Evolutionary conservation across 1,140 invertebrate species (phyloP).

Genomic region (Helicoverpa zea): DNA sequence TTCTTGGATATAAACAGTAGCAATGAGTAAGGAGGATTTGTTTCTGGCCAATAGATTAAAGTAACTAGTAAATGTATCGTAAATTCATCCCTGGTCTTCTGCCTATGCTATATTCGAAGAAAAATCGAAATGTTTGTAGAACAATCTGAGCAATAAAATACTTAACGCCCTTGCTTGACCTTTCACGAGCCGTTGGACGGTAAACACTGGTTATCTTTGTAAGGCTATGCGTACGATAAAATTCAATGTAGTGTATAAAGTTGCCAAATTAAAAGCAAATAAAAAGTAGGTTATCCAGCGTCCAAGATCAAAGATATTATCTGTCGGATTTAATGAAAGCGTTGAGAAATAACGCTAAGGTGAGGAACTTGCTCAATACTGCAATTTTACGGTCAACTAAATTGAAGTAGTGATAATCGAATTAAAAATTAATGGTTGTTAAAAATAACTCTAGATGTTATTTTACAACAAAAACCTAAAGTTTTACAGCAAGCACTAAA

Average conservation of each 20-base stretch:
- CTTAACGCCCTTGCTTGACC: too few species aligned
- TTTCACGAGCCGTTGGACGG: background rate
- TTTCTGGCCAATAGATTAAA: too few species aligned
- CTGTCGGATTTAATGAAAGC: slow-evolving; percentile 26
- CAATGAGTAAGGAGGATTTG: too few species aligned
- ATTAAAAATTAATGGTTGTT: background rate
- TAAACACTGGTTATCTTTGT: background rate
- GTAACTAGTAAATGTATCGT: too few species aligned
- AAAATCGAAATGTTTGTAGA: too few species aligned
- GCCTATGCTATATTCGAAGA: too few species aligned
- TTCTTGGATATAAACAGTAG: too few species aligned
- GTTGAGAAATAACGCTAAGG: slow-evolving; percentile 20
- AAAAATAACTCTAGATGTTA: background rate
- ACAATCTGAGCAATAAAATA: too few species aligned
- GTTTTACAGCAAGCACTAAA: background rate
- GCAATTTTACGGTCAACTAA: background rate
- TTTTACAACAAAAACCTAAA: background rate
- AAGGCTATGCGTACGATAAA: slow-evolving; percentile 1
- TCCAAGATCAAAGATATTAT: slow-evolving; percentile 23
- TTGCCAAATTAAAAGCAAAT: background rate
- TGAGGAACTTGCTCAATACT: slow-evolving; percentile 30
- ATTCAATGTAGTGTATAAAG: background rate
- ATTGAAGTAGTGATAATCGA: background rate
- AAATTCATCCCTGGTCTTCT: too few species aligned
- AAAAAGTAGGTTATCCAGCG: slow-evolving; percentile 2